Conservation (phyloP, 2,113 vertebrate species). For the Rhabdomys dilectus region DNA sequence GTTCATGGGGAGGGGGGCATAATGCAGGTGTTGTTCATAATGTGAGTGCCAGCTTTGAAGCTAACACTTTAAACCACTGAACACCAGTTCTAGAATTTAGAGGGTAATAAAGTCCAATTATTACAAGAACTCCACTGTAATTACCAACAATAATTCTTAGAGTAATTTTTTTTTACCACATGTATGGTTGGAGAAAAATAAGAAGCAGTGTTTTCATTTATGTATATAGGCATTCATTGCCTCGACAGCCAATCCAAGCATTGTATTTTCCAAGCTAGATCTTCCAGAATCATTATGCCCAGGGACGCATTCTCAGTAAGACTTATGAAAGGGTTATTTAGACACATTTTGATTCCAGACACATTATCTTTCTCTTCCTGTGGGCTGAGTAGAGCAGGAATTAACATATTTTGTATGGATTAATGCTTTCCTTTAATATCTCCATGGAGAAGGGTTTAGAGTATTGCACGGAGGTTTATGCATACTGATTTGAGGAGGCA, state of each 20-base stretch:
- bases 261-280: neutral
- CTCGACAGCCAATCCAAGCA: rapidly evolving
- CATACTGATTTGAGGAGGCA: conserved; percentile 63
- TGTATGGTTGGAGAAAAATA: neutral
- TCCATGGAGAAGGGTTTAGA: conserved; percentile 61
- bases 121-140: neutral
- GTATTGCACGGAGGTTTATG: neutral
- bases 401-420: conserved; percentile 73
- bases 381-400: conserved; percentile 32
- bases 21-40: neutral
- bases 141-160: neutral
- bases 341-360: conserved; percentile 51
- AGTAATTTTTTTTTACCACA: neutral
- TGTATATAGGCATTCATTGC: rapidly evolving
- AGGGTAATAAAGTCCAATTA: too few species aligned
- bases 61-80: too few species aligned
- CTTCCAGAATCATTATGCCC: conserved; percentile 26
- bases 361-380: conserved; percentile 71
- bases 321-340: conserved; percentile 60
- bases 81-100: neutral
- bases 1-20: neutral
- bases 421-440: conserved; percentile 64
- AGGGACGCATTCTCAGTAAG: conserved; percentile 44
- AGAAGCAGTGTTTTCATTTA: neutral
- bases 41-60: neutral